Conservation (phyloP, 2,113 vertebrate species). For the Falco punctatus region DNA sequence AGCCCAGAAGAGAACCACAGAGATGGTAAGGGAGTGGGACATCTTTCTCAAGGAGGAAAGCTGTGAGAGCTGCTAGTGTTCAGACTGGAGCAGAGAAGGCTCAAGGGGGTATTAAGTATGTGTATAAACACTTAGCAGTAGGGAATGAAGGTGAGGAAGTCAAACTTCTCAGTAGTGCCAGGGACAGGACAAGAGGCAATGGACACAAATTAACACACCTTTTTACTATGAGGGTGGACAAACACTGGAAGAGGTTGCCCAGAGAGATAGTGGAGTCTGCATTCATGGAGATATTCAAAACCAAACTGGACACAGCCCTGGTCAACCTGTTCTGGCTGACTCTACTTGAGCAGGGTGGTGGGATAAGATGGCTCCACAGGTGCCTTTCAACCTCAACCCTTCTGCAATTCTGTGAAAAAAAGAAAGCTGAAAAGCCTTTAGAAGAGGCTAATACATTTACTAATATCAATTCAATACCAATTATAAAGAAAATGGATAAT, state of each 20-base stretch:
- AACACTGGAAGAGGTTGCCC: neutral
- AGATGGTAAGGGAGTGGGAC: neutral
- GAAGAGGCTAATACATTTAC: neutral
- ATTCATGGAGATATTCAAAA: neutral
- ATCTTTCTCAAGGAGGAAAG: neutral
- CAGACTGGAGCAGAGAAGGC: neutral
- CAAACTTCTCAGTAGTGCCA: neutral
- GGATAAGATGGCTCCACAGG: neutral
- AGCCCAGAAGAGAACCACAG: neutral
- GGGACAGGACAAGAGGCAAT: neutral
- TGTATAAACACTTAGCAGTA: neutral
- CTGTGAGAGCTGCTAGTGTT: neutral
- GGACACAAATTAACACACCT: neutral
- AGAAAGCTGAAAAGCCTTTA: neutral
- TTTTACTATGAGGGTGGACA: neutral
- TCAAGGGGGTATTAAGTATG: neutral
- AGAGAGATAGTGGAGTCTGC: neutral
- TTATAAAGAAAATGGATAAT: neutral
- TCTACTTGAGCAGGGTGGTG: neutral
- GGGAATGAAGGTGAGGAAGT: neutral
- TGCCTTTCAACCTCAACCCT: neutral
- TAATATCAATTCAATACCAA: neutral
- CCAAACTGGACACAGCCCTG: rapidly evolving
- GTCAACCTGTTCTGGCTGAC: neutral
- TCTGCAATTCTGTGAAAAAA: neutral